Percentiles rank a stretch among this genome's conserved stretches.
phyloP scores from a whole-genome alignment of 53 echinoderm and acorn worm species.

The Paracentrotus lividus region DNA sequence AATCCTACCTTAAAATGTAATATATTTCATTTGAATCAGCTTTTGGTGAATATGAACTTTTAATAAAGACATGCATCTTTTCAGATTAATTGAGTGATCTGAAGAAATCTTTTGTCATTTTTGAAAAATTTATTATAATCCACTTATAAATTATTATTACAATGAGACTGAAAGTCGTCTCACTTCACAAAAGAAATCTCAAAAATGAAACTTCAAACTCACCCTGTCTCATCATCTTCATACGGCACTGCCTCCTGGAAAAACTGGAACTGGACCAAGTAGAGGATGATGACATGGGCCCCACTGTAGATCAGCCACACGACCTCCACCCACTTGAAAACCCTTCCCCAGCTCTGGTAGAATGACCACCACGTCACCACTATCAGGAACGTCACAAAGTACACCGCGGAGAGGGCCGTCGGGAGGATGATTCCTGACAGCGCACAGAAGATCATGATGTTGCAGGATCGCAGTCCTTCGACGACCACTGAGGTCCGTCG shows the following conservation, averaged over 20 bases:
- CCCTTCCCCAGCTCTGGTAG: constrained; percentile 91
- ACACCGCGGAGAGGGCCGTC: constrained; percentile 83
- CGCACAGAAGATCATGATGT: constrained; percentile 87
- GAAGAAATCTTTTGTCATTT: not conserved
- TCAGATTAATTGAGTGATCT: not conserved
- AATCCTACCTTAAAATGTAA: too few species aligned
- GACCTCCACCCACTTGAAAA: constrained; percentile 83
- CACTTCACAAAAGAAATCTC: not conserved
- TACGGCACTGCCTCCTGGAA: constrained; percentile 81
- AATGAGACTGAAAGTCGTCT: too few species aligned
- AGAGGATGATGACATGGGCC: constrained; percentile 84
- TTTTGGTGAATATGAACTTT: too few species aligned
- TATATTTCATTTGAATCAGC: too few species aligned
- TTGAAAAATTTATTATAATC: not conserved
- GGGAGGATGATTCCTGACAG: constrained; percentile 90
- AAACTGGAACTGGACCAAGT: constrained; percentile 89
- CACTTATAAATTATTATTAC: too few species aligned
- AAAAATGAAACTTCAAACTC: not conserved
- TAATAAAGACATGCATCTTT: too few species aligned
- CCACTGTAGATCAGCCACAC: constrained; percentile 93
- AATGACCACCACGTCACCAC: constrained; percentile 98
- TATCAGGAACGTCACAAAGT: constrained; percentile 88
- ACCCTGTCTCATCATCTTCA: constrained; percentile 42
- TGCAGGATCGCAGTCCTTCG: constrained; percentile 84
- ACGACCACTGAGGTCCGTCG: constrained; percentile 74